Evolutionary conservation across 2,797 vertebrate genomes (phyloP).

Genomic region (Parauchenoglanis punctatus): DNA sequence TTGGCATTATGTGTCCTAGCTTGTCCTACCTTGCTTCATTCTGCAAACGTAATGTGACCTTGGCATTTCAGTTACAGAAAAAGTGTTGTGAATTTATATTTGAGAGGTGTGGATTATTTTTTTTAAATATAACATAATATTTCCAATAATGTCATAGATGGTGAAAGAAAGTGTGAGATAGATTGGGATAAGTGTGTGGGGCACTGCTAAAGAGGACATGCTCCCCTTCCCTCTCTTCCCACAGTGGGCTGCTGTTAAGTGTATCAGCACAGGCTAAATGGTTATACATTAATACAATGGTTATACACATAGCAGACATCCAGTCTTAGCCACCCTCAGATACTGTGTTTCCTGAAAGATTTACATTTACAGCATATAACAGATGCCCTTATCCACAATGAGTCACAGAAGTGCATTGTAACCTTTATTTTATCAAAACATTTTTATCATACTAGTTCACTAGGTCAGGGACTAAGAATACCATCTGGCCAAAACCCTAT

Average conservation of each 20-base stretch:
- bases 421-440: conserved; percentile 5
- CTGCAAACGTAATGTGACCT: background rate
- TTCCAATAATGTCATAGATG: background rate
- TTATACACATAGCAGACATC: background rate
- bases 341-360: background rate
- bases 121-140: background rate
- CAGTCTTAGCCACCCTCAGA: background rate
- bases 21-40: background rate
- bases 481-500: background rate
- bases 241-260: conserved; percentile 40
- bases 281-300: conserved; percentile 10
- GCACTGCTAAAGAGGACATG: conserved; percentile 24
- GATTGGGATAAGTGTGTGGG: background rate
- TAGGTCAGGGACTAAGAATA: background rate
- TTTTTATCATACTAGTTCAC: background rate
- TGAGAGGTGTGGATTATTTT: background rate
- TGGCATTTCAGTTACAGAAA: background rate
- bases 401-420: background rate
- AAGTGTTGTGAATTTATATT: background rate
- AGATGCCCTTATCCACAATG: background rate
- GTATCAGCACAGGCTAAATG: conserved; percentile 26
- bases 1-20: background rate
- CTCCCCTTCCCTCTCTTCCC: conserved; percentile 12
- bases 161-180: conserved; percentile 12
- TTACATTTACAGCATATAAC: background rate